Conservation (phyloP, 2,113 vertebrate species). For the Lampris megalopsis region DNA sequence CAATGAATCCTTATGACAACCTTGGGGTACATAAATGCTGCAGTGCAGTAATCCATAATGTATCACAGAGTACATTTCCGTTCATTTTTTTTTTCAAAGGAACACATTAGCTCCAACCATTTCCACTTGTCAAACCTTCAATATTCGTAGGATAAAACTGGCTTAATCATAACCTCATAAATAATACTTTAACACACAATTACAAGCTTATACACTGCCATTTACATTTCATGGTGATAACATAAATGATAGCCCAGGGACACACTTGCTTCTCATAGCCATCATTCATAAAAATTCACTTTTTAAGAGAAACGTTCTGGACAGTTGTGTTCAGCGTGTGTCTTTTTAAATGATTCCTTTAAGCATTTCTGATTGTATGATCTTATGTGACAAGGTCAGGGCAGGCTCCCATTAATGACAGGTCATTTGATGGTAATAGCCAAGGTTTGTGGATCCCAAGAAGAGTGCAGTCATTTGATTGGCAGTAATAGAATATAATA, state of each 20-base stretch:
- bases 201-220: slow-evolving; percentile 67
- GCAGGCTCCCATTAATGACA: slow-evolving; percentile 52
- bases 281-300: slow-evolving; percentile 59
- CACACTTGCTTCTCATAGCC: slow-evolving; percentile 38
- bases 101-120: slow-evolving; percentile 61
- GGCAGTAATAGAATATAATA: neutral
- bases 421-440: slow-evolving; percentile 63
- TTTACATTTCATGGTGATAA: slow-evolving; percentile 67
- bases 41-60: slow-evolving; percentile 63
- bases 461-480: slow-evolving; percentile 29
- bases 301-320: slow-evolving; percentile 61
- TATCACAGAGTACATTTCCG: slow-evolving; percentile 22
- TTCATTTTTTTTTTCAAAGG: slow-evolving; percentile 20
- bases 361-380: slow-evolving; percentile 58
- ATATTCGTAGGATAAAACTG: slow-evolving; percentile 70
- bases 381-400: slow-evolving; percentile 45
- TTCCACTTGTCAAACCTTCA: slow-evolving; percentile 66
- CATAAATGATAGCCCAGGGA: slow-evolving; percentile 60
- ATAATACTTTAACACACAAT: slow-evolving; percentile 70
- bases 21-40: slow-evolving; percentile 13
- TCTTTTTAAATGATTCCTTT: slow-evolving; percentile 53
- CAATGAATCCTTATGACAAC: slow-evolving; percentile 38
- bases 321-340: slow-evolving; percentile 55
- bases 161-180: slow-evolving; percentile 74
- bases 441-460: slow-evolving; percentile 30